These are phyloP conservation scores for Suillia variegata DNA, from an alignment of 2,888 invertebrate genomes.

Conservation along the genomic window DNA sequence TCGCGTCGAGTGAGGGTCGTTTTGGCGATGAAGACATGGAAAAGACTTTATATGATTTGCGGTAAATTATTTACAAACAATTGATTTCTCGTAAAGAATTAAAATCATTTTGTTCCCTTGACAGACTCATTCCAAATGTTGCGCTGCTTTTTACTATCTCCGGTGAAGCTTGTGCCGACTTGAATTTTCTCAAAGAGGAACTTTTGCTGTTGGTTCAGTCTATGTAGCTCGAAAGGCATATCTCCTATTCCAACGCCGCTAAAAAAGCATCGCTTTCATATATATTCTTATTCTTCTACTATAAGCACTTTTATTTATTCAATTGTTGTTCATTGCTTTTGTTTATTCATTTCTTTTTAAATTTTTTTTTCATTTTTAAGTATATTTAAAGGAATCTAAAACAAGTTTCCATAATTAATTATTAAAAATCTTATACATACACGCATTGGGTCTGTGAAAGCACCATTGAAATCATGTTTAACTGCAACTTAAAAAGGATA, in stretches of 20 bases:
- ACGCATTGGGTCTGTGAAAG: no score
- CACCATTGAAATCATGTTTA: no score
- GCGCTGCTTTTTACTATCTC: slow-evolving; percentile 78
- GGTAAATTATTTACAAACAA: slow-evolving; percentile 35
- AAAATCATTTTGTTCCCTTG: slow-evolving; percentile 1
- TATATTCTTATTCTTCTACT: neutral
- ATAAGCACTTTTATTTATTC: neutral
- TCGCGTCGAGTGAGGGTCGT: slow-evolving; percentile 69
- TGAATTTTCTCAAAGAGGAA: slow-evolving; percentile 77
- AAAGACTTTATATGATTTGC: slow-evolving; percentile 74
- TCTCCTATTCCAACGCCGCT: neutral
- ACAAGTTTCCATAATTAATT: no score
- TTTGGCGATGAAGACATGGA: slow-evolving; percentile 71
- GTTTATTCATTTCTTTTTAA: no score
- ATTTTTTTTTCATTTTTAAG: no score
- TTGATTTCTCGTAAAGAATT: neutral
- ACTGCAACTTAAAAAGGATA: no score
- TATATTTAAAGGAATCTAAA: no score
- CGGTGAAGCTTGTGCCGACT: slow-evolving; percentile 51
- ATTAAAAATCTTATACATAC: no score
- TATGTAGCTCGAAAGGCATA: slow-evolving; percentile 39
- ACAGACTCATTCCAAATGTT: slow-evolving; percentile 79
- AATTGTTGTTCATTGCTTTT: neutral
- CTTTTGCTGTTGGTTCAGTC: slow-evolving; percentile 71
- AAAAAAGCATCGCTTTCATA: neutral